Conservation (phyloP, 1,140 invertebrate genomes). For the Oryzaephilus surinamensis region DNA sequence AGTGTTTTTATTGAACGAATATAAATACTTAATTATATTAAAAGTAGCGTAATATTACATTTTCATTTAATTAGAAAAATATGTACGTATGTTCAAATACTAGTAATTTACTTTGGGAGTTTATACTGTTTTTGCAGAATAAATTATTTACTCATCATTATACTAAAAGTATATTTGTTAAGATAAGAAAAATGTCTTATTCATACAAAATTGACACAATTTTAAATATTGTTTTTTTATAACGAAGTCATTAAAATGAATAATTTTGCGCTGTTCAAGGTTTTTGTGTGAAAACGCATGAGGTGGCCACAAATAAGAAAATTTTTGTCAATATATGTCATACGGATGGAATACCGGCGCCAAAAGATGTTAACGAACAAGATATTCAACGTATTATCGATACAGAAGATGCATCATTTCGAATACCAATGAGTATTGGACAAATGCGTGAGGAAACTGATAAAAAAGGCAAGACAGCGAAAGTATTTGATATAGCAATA, state of each 20-base stretch:
- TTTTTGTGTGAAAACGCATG: slow-evolving; percentile 71
- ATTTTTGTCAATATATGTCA: slow-evolving; percentile 73
- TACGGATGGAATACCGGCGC: slow-evolving; percentile 62
- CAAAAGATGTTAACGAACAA: slow-evolving; percentile 67
- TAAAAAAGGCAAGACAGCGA: slow-evolving; percentile 58
- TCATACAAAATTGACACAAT: too few relatives aligned
- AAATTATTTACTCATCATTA: too few relatives aligned
- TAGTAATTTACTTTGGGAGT: too few relatives aligned
- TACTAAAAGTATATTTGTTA: too few relatives aligned
- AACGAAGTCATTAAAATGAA: not conserved
- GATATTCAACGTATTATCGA: slow-evolving; percentile 61
- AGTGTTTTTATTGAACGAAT: too few relatives aligned
- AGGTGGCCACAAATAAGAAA: slow-evolving; percentile 55
- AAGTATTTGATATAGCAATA: slow-evolving; percentile 68
- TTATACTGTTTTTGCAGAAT: too few relatives aligned
- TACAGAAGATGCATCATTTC: slow-evolving; percentile 60
- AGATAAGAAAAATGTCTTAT: too few relatives aligned
- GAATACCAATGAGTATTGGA: slow-evolving; percentile 82
- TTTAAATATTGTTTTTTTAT: not conserved
- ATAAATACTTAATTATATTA: too few relatives aligned
- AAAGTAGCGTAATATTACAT: too few relatives aligned
- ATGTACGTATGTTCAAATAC: too few relatives aligned
- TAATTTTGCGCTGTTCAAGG: slow-evolving; percentile 50
- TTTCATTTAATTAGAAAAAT: too few relatives aligned
- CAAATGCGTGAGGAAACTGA: slow-evolving; percentile 65